Evolutionary conservation across 2,113 vertebrate species (phyloP).

Genomic region (Glaucidium brasilianum): DNA sequence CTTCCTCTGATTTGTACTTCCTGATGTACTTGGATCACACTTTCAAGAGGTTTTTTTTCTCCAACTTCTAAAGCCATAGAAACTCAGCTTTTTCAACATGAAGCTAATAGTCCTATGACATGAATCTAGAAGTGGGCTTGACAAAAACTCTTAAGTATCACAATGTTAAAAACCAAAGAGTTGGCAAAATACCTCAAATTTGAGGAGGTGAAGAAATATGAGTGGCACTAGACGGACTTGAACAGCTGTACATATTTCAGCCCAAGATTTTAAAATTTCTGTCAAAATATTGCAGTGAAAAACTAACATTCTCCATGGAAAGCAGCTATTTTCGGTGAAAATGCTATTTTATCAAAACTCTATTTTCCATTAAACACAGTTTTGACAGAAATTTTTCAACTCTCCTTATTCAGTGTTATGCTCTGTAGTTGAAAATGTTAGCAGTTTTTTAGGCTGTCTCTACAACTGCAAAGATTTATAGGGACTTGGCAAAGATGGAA

Average conservation of each 20-base stretch:
- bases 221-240: conserved; percentile 44
- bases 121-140: neutral
- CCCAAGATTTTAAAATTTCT: conserved; percentile 51
- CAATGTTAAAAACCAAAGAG: neutral
- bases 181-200: conserved; percentile 10
- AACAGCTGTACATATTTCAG: conserved; percentile 54
- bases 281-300: conserved; percentile 58
- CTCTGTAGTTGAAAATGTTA: conserved; percentile 46
- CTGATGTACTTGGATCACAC: neutral
- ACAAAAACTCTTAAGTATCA: neutral
- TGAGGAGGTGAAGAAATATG: conserved; percentile 51
- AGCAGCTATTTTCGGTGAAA: conserved; percentile 43
- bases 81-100: neutral
- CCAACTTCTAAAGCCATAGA: neutral
- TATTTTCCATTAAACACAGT: conserved; percentile 60
- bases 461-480: conserved; percentile 53
- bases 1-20: neutral
- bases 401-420: conserved; percentile 51
- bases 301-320: conserved; percentile 20
- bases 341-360: conserved; percentile 58
- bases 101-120: neutral
- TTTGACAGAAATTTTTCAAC: conserved; percentile 56
- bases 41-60: neutral
- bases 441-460: conserved; percentile 57
- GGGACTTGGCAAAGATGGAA: conserved; percentile 26